These are phyloP conservation scores for Sepiola atlantica DNA, from an alignment of 2,888 invertebrate species.

Conservation along the genomic window DNA sequence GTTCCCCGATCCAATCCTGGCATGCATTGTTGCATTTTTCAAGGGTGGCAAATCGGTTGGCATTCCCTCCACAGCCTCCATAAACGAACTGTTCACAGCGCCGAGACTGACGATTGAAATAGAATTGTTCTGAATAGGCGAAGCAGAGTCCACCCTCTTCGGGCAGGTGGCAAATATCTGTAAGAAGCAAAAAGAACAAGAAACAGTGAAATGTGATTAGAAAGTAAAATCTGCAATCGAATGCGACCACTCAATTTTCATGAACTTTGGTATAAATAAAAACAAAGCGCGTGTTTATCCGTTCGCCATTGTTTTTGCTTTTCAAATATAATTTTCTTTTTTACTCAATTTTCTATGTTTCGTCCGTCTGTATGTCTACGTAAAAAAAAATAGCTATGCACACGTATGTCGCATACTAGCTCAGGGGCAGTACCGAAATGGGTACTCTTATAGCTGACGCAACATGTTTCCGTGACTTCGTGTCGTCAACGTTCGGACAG, in stretches of 20 bases:
- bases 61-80: slow-evolving; percentile 93
- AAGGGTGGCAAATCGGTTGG: slow-evolving; percentile 67
- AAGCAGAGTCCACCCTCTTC: slow-evolving; percentile 63
- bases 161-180: slow-evolving; percentile 59
- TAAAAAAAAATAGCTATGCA: too few species aligned
- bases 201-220: neutral
- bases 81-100: slow-evolving; percentile 84
- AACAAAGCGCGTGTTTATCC: neutral
- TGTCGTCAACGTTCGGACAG: too few species aligned
- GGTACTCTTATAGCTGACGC: too few species aligned
- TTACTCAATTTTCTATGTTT: too few species aligned
- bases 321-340: too few species aligned
- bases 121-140: slow-evolving; percentile 57
- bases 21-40: neutral
- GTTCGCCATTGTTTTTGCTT: too few species aligned
- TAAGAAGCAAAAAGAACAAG: slow-evolving; percentile 24
- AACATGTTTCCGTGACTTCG: too few species aligned
- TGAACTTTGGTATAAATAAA: neutral
- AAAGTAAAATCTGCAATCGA: neutral
- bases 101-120: slow-evolving; percentile 82
- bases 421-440: too few species aligned
- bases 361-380: too few species aligned
- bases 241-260: too few species aligned
- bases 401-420: too few species aligned
- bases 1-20: neutral